Evolutionary conservation across 2,888 invertebrate species (phyloP).

Genomic region (Mimas tiliae): DNA sequence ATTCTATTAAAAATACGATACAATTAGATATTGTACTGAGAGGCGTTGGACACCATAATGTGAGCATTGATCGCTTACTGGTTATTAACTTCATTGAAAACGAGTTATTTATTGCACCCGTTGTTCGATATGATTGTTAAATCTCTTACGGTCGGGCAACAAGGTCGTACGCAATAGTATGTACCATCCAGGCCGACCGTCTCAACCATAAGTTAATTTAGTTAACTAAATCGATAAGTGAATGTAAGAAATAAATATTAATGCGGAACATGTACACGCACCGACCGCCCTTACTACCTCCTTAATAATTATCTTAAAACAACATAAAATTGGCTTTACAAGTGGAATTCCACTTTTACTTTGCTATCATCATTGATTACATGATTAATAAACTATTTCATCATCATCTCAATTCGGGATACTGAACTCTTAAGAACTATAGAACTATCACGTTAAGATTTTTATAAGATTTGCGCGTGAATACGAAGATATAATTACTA

Average conservation of each 20-base stretch:
- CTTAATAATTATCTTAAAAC: too few species aligned
- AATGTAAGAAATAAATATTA: too few species aligned
- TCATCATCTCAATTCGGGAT: too few species aligned
- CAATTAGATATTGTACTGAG: background rate
- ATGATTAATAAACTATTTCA: too few species aligned
- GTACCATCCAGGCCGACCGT: background rate
- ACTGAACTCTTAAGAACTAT: too few species aligned
- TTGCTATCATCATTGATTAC: too few species aligned
- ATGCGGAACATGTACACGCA: too few species aligned
- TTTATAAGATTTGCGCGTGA: background rate
- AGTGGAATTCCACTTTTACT: too few species aligned
- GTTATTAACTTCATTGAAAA: background rate
- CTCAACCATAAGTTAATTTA: background rate
- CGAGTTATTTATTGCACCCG: slow-evolving; percentile 10
- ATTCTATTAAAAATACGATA: too few species aligned
- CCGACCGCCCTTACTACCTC: too few species aligned
- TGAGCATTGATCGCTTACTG: background rate
- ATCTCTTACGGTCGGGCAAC: background rate
- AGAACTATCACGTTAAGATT: background rate
- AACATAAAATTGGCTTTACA: too few species aligned
- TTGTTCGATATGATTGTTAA: background rate
- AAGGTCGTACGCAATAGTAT: background rate
- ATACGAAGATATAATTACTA: background rate
- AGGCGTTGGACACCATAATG: background rate
- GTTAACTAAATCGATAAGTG: too few species aligned